Percentiles rank a stretch among this genome's conserved stretches.
Conservation (phyloP, 2,113 vertebrate genomes). For the Mystacornis crossleyi region DNA sequence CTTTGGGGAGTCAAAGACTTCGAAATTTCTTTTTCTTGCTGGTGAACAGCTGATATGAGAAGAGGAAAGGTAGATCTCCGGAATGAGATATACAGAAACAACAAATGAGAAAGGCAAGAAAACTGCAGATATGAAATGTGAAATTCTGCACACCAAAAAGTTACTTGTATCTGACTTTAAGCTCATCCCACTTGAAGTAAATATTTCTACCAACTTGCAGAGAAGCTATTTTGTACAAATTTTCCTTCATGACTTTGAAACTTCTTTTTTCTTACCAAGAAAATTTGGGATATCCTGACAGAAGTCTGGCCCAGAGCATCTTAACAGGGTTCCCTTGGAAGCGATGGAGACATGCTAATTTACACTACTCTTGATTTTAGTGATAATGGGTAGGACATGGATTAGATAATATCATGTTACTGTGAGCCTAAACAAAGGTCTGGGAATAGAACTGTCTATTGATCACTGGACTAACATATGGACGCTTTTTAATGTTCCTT, state of each 20-base stretch:
- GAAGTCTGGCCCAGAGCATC: not conserved
- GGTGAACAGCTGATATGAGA: not conserved
- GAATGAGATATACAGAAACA: not conserved
- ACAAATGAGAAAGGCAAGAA: not conserved
- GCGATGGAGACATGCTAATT: not conserved
- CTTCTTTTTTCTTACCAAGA: not conserved
- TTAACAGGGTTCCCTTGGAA: not conserved
- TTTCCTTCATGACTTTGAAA: not conserved
- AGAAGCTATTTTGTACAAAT: not conserved
- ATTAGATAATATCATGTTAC: not conserved
- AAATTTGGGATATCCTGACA: not conserved
- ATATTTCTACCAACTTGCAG: not conserved
- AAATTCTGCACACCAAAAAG: not conserved
- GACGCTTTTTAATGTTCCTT: not conserved
- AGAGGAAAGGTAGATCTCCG: not conserved
- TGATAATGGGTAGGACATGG: not conserved
- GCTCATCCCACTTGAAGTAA: not conserved
- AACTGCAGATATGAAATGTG: not conserved
- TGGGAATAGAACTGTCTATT: not conserved
- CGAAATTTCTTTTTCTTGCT: not conserved
- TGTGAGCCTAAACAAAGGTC: not conserved
- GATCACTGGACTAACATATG: not conserved
- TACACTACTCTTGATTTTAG: not conserved
- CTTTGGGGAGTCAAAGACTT: not conserved
- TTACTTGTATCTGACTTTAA: not conserved